Conservation (phyloP, 2,113 vertebrate species). For the Clinocottus analis region DNA sequence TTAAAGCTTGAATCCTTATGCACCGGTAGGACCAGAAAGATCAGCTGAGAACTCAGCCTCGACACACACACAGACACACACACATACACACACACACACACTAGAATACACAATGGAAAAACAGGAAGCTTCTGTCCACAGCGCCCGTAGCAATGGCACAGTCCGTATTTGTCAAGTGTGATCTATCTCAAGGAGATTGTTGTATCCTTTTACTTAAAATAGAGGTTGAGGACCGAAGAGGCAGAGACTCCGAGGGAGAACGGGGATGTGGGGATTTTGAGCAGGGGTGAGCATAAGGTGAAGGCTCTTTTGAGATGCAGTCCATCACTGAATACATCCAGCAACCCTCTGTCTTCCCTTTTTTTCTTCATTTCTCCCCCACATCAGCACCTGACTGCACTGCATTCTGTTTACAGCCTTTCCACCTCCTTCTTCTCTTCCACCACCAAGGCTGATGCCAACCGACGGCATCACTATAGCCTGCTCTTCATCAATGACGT, state of each 20-base stretch:
- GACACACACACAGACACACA: constrained; percentile 7
- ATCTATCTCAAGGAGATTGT: constrained; percentile 20
- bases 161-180: constrained; percentile 34
- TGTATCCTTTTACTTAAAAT: constrained; percentile 23
- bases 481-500: constrained; percentile 79
- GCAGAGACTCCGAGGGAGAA: constrained; percentile 7
- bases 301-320: constrained; percentile 65
- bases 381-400: constrained; percentile 73
- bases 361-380: constrained; percentile 14
- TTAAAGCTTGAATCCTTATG: constrained; percentile 13
- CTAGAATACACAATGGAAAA: constrained; percentile 28
- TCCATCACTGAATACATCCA: constrained; percentile 60
- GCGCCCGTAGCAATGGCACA: constrained; percentile 16
- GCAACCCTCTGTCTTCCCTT: constrained; percentile 19
- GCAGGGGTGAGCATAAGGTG: constrained; percentile 66
- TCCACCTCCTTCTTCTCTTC: constrained; percentile 55
- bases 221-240: constrained; percentile 49
- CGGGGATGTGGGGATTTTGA: constrained; percentile 46
- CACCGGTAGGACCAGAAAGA: constrained; percentile 47
- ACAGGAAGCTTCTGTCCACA: constrained; percentile 42
- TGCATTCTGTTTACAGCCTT: constrained; percentile 67
- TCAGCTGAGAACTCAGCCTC: constrained; percentile 50
- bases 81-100: constrained; percentile 15
- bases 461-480: constrained; percentile 51
- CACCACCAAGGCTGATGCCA: constrained; percentile 59